phyloP scores from a whole-genome alignment of 53 echinoderm and acorn worm species.

The Holothuria leucospilota region DNA sequence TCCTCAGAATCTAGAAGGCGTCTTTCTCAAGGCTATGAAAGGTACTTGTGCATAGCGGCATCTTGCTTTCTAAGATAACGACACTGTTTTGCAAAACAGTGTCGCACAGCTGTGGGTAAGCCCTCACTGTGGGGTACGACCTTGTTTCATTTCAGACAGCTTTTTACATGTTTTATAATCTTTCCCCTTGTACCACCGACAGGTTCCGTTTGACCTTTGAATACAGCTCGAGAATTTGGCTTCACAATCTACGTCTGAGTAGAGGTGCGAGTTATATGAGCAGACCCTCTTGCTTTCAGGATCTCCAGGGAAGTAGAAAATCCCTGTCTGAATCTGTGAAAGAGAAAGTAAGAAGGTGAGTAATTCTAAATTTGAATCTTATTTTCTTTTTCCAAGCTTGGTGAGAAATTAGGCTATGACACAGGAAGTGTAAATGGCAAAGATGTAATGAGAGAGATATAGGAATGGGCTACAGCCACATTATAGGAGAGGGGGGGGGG shows the following conservation, averaged over 20 bases:
- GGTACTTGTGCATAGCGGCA: too few species aligned
- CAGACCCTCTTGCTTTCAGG: constrained; percentile 81
- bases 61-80: too few species aligned
- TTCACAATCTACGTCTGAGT: constrained; percentile 80
- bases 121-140: neutral
- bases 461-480: too few species aligned
- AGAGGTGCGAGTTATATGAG: constrained; percentile 83
- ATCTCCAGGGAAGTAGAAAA: constrained; percentile 83
- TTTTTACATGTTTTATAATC: constrained; percentile 69
- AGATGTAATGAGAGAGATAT: neutral
- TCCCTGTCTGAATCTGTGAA: constrained; percentile 81
- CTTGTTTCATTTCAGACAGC: neutral
- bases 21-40: too few species aligned
- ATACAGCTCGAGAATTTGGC: constrained; percentile 83
- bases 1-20: too few species aligned
- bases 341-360: constrained; percentile 1
- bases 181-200: constrained; percentile 81
- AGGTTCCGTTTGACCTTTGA: constrained; percentile 74
- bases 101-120: too few species aligned
- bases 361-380: neutral
- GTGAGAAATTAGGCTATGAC: too few species aligned
- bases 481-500: too few species aligned
- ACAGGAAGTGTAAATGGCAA: too few species aligned
- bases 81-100: too few species aligned
- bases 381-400: too few species aligned